These are phyloP conservation scores for Diloba caeruleocephala DNA, from an alignment of 2,888 invertebrate species.

Conservation along the genomic window DNA sequence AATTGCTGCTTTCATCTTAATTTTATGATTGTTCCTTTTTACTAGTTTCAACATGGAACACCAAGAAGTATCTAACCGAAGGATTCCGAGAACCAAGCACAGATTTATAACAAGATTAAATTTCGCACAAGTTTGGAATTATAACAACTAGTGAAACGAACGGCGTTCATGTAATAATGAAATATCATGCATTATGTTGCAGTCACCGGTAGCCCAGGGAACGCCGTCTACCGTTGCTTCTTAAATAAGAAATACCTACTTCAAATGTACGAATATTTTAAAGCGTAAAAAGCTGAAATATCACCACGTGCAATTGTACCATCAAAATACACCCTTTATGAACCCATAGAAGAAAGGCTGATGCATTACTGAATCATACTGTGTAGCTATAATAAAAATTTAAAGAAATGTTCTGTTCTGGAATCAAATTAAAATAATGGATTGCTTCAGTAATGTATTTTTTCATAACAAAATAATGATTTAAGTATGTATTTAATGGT, in stretches of 20 bases:
- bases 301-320: too few species aligned
- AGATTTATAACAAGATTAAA: conserved; percentile 58
- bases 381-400: too few species aligned
- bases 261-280: not conserved
- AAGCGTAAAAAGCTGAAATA: too few species aligned
- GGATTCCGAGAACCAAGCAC: conserved; percentile 49
- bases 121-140: conserved; percentile 53
- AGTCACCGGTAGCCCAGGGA: conserved; percentile 37
- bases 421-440: conserved; percentile 7
- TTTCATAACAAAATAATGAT: conserved; percentile 38
- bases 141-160: conserved; percentile 57
- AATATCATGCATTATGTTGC: conserved; percentile 60
- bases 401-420: too few species aligned
- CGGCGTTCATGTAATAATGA: conserved; percentile 59
- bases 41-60: conserved; percentile 10
- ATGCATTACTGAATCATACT: too few species aligned
- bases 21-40: not conserved
- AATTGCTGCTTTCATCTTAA: not conserved
- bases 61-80: conserved; percentile 28
- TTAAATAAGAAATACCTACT: conserved; percentile 7
- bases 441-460: conserved; percentile 24
- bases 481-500: conserved; percentile 43
- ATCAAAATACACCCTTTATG: too few species aligned
- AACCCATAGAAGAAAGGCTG: too few species aligned
- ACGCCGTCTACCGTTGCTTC: conserved; percentile 22